A percentile compares a stretch with the other conserved stretches of the same genome.
Evolutionary conservation across 2,888 invertebrate genomes (phyloP).

Genomic region (Nephrocerus scutellatus): DNA sequence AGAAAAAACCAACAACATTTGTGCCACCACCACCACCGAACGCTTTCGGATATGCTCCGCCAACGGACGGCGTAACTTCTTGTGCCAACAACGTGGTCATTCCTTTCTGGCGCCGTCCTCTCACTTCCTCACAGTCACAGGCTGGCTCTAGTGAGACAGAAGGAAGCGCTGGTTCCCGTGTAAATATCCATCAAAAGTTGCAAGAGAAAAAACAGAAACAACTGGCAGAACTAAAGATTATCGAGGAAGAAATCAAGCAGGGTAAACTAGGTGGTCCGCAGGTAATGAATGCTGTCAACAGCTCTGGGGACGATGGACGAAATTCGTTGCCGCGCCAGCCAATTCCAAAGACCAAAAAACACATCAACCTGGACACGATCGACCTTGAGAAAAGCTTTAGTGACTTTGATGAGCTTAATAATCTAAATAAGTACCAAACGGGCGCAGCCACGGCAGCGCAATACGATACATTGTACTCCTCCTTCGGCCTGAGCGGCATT

Average conservation of each 20-base stretch:
- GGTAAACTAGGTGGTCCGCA: constrained; percentile 62
- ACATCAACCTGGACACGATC: constrained; percentile 47
- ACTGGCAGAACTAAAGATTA: constrained; percentile 70
- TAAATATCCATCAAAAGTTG: constrained; percentile 79
- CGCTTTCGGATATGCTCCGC: constrained; percentile 33
- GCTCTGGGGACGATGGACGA: constrained; percentile 50
- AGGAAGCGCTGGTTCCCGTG: constrained; percentile 66
- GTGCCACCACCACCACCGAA: constrained; percentile 75
- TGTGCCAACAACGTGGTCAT: constrained; percentile 44
- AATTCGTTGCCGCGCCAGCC: constrained; percentile 53
- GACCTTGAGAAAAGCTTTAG: constrained; percentile 43
- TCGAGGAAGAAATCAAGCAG: constrained; percentile 81
- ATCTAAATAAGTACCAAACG: constrained; percentile 27
- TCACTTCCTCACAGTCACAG: constrained; percentile 56
- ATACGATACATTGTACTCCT: constrained; percentile 29
- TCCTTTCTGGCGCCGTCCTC: constrained; percentile 69
- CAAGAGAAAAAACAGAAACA: constrained; percentile 86
- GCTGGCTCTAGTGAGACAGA: constrained; percentile 67
- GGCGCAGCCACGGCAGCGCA: too few species aligned
- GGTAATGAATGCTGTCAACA: constrained; percentile 51
- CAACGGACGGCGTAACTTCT: constrained; percentile 16
- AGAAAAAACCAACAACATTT: constrained; percentile 85
- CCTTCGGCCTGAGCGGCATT: constrained; percentile 30
- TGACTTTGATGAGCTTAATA: constrained; percentile 33
- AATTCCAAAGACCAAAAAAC: constrained; percentile 64